Base-by-base conservation (phyloP, 2,113 vertebrate genomes). In the Deroptyus accipitrinus region DNA sequence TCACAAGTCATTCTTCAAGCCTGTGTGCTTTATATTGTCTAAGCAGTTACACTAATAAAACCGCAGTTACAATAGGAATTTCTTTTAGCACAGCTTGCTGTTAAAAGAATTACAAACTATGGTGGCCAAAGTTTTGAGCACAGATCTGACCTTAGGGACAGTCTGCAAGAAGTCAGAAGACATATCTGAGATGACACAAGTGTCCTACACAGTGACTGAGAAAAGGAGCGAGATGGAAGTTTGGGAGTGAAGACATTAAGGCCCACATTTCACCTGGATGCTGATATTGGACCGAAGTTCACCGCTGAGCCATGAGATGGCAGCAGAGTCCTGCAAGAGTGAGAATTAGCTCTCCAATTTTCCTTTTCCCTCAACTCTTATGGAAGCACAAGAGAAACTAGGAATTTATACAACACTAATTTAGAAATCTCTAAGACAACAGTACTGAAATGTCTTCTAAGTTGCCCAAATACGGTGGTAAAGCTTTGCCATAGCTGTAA, bases 21-120 rank as follows among this genome's bases (percentile, higher is more conserved):
- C 23, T 0, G 0, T 4, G 17, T 35, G 44, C 62, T 67, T 48
- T 35, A 4, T 6, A 13, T 11, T 41, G 42, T 7, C 57, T 11
- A 30, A 24, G 19, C 39, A 72, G 22, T 15, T 42, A n/a, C 27
- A 55, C 39, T 17, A 41, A 52, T 28, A 52, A 52, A 52, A 52
- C 41, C 37, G 35, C 46, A 52, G n/a, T 5, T 30, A 14, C 12
- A 19, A 4, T 0, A 46, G 51, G 31, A 42, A 44, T 46, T 41
- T 44, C 39, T 82, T 52, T 76, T 23, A 67, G 51, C 67, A 59
- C 1, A 0, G 44, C 51, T 52, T 52, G n/a, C 46, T 48, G 9
- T 59, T 55, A 37, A 44, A 31, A n/a, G n/a, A n/a, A n/a, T n/a
- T n/a, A n/a, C n/a, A n/a, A n/a, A n/a, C n/a, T n/a, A n/a, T n/a